Base-by-base conservation (phyloP, 2,888 invertebrate genomes). In the Deroplatys truncata region DNA sequence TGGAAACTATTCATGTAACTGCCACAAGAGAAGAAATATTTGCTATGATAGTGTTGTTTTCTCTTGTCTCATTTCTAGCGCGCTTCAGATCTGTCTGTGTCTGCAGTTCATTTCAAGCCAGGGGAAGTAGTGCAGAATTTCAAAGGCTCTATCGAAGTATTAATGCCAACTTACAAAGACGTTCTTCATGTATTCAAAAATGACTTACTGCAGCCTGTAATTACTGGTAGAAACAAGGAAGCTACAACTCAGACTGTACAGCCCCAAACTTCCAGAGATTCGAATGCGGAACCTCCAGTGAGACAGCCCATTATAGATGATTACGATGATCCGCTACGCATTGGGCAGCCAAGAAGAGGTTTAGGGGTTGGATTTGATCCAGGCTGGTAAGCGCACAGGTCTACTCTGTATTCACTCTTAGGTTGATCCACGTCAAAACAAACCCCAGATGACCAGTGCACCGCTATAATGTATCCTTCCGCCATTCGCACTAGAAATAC, bases 151-250 rank as follows among this genome's bases (percentile, higher is more conserved):
- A 94, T 97, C 90, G 94, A 95, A 83, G 94, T 94, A 88, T 93
- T 97, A 93, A 94, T 97, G 88, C 97, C 97, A 5, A 94, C 93
- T n/a, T 94, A 96, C 92, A 94, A 95, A 89, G 94, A 95, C 35
- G 93, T 97, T 5, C 94, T 96, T 91, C 95, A 95, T 90, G 94
- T 94, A 88, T 93, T 97, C 85, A 95, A 95, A 92, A 95, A 94
- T 88, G 96, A 97, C 91, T 93, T 97, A 0, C 94, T 97, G 88
- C 95, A 96, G n/a, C 95, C 96, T 16, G 85, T 89, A 28, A 83
- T 87, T 82, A 35, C 84, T 28, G 88, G 88, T n/a, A 43, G 10
- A 10, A 56, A 56, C 7, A 72, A 84, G 29, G 88, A 85, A 31
- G 89, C 82, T 29, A 82, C 86, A 20, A 90, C 90, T 16, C 90